Evolutionary conservation across 1,140 invertebrate species (phyloP).

Genomic region (Heterodera schachtii): DNA sequence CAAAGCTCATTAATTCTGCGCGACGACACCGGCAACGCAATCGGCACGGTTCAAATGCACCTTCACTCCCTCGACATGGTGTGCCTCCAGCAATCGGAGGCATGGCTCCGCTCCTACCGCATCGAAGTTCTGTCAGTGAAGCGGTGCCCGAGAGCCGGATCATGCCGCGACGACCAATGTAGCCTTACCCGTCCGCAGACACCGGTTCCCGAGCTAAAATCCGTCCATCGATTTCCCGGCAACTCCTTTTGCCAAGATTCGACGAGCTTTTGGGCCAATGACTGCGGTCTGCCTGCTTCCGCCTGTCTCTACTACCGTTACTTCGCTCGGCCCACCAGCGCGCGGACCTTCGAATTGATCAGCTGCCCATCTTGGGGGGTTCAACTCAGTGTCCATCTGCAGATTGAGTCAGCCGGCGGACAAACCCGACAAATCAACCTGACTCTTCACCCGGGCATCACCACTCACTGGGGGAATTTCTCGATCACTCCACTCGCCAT

Average conservation of each 20-base stretch:
- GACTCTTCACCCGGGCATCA: neutral
- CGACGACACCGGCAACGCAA: too few species aligned
- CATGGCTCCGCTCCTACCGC: too few species aligned
- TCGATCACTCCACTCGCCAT: neutral
- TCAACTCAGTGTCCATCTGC: neutral
- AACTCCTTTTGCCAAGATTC: neutral
- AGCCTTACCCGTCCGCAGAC: too few species aligned
- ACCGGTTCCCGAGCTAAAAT: neutral
- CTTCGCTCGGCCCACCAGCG: neutral
- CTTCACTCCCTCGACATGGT: too few species aligned
- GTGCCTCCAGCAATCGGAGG: too few species aligned
- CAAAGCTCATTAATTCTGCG: too few species aligned
- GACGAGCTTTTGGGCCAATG: neutral
- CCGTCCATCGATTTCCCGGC: neutral
- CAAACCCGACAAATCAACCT: neutral
- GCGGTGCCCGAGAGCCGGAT: too few species aligned
- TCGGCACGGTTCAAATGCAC: too few species aligned
- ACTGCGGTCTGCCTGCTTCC: neutral
- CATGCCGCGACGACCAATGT: too few species aligned
- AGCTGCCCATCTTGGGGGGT: neutral
- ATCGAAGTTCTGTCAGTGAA: too few species aligned
- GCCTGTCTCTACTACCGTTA: neutral
- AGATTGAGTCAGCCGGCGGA: neutral
- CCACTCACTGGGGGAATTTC: neutral
- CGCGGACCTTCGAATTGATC: neutral